phyloP scores from a whole-genome alignment of 1,140 invertebrate genomes.

The Cotesia vestalis region DNA sequence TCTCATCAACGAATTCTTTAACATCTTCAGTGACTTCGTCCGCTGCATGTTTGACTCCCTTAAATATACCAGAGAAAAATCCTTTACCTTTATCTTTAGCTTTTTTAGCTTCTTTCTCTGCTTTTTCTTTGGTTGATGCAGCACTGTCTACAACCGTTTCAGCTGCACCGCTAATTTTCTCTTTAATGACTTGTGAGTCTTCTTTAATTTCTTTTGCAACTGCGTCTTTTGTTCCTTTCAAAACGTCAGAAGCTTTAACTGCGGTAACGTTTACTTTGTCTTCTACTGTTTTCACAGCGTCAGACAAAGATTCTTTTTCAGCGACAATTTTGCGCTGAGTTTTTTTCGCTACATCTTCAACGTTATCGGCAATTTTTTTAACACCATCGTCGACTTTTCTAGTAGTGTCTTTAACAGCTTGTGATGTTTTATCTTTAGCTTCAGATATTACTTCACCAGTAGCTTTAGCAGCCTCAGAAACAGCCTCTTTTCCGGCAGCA shows the following conservation, averaged over 20 bases:
- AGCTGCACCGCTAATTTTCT: slow-evolving; percentile 22
- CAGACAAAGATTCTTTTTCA: no score
- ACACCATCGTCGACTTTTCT: no score
- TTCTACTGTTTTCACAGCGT: slow-evolving; percentile 1
- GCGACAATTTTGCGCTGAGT: no score
- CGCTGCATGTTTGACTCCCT: slow-evolving; percentile 37
- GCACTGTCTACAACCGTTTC: slow-evolving; percentile 15
- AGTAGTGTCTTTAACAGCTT: no score
- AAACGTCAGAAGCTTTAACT: background rate
- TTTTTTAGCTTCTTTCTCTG: slow-evolving; percentile 30
- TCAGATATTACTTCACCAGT: no score
- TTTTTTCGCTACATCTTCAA: no score
- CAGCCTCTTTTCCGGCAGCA: no score
- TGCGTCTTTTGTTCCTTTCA: background rate
- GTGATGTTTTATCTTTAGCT: no score
- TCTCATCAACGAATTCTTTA: slow-evolving; percentile 29
- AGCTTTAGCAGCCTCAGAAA: no score
- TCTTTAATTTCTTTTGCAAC: slow-evolving; percentile 27
- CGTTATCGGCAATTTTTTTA: no score
- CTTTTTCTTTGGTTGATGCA: slow-evolving; percentile 36
- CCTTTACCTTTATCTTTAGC: slow-evolving; percentile 20
- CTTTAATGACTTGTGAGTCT: slow-evolving; percentile 16
- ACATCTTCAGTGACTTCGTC: slow-evolving; percentile 35
- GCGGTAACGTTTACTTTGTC: background rate
- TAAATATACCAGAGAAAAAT: slow-evolving; percentile 44